These are phyloP conservation scores for Tetranychus piercei DNA, from an alignment of 2,888 invertebrate genomes.

Conservation along the genomic window DNA sequence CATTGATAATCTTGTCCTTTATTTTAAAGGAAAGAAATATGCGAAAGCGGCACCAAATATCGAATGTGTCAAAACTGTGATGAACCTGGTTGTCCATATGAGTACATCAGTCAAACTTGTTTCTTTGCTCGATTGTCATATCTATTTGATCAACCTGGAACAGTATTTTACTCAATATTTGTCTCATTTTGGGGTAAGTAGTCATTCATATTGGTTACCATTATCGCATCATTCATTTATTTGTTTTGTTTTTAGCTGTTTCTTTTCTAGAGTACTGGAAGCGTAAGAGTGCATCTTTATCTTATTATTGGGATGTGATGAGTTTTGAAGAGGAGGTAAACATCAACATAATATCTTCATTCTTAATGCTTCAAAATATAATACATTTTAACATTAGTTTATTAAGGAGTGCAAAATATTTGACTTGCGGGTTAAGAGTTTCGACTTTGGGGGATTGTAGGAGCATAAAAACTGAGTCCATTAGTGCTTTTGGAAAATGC, in stretches of 20 bases:
- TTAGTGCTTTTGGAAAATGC: no score
- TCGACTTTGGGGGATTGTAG: no score
- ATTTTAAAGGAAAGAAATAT: conserved; percentile 34
- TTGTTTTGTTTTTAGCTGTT: conserved; percentile 23
- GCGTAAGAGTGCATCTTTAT: conserved; percentile 39
- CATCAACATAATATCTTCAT: neutral
- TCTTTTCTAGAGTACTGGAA: conserved; percentile 36
- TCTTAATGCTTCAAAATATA: conserved; percentile 9
- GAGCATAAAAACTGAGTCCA: no score
- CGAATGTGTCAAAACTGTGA: conserved; percentile 42
- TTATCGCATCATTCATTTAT: neutral
- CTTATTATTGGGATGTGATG: conserved; percentile 42
- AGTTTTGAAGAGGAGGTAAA: conserved; percentile 41
- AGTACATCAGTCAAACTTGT: conserved; percentile 40
- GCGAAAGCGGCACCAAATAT: conserved; percentile 29
- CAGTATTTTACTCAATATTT: conserved; percentile 40
- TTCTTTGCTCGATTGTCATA: conserved; percentile 37
- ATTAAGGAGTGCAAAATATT: no score
- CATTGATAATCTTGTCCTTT: neutral
- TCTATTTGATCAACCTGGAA: conserved; percentile 42
- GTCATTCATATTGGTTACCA: neutral
- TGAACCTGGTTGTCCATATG: conserved; percentile 39
- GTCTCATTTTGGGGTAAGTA: conserved; percentile 40
- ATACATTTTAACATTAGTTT: no score
- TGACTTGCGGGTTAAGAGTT: no score